Evolutionary conservation across 2,888 invertebrate species (phyloP).

Genomic region (Campopleginae sp.): DNA sequence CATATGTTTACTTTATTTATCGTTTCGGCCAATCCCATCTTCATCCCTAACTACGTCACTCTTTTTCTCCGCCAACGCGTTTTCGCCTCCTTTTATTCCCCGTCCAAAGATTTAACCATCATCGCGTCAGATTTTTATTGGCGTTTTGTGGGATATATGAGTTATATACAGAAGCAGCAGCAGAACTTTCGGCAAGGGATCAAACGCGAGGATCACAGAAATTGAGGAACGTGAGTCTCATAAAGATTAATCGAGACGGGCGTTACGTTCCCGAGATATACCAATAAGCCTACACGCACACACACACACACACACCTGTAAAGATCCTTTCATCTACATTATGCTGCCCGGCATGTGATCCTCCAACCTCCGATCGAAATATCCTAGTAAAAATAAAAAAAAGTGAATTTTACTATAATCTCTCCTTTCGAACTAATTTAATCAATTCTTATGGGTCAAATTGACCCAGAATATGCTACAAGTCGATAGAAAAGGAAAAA

Average conservation of each 20-base stretch:
- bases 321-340: neutral
- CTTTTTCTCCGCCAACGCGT: conserved; percentile 37
- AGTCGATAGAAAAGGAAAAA: too few relatives aligned
- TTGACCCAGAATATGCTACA: neutral
- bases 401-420: neutral
- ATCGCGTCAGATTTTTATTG: conserved; percentile 80
- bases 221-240: conserved; percentile 76
- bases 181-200: conserved; percentile 52
- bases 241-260: conserved; percentile 76
- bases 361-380: conserved; percentile 26
- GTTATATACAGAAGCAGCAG: too few relatives aligned
- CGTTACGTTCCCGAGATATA: conserved; percentile 46
- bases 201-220: conserved; percentile 55
- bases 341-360: conserved; percentile 16
- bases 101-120: conserved; percentile 76
- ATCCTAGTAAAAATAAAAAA: neutral
- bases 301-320: neutral
- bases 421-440: neutral
- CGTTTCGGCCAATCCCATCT: conserved; percentile 45
- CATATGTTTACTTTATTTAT: conserved; percentile 71
- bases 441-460: neutral
- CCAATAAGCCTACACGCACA: conserved; percentile 2
- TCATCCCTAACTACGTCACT: conserved; percentile 20
- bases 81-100: conserved; percentile 68
- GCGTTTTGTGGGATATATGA: conserved; percentile 69